phyloP scores from a whole-genome alignment of 2,888 invertebrate genomes.

The Cantharis rufa region DNA sequence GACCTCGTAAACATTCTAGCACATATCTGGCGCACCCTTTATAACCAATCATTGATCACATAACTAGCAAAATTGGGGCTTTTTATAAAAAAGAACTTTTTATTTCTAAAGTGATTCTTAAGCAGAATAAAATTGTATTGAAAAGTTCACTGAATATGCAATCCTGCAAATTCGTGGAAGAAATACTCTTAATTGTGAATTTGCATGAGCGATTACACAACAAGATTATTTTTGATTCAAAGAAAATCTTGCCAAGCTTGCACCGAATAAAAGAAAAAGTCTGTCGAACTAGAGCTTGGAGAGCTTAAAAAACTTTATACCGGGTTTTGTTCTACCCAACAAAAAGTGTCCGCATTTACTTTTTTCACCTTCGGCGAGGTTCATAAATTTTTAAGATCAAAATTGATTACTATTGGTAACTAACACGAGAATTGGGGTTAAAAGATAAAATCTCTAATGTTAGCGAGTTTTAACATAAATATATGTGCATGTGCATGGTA shows the following conservation, averaged over 20 bases:
- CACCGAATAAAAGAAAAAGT: neutral
- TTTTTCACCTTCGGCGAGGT: neutral
- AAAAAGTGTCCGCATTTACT: neutral
- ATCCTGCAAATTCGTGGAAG: neutral
- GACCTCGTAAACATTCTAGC: conserved; percentile 34
- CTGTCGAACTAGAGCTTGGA: neutral
- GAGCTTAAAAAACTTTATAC: neutral
- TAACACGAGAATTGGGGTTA: conserved; percentile 38
- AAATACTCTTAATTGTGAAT: neutral
- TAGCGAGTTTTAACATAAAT: conserved; percentile 35
- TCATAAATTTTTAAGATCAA: neutral
- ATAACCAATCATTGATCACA: conserved; percentile 42
- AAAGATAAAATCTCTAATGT: conserved; percentile 40
- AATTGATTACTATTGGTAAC: conserved; percentile 8
- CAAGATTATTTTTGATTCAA: neutral
- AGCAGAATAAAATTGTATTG: neutral
- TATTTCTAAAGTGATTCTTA: neutral
- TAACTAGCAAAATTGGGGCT: conserved; percentile 35
- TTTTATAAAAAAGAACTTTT: neutral
- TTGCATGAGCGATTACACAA: neutral
- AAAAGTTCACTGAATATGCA: neutral
- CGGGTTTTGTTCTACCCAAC: neutral
- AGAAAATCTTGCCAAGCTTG: neutral
- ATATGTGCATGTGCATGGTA: conserved; percentile 44
- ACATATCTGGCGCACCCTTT: conserved; percentile 39